A percentile compares a stretch with the other conserved stretches of the same genome.
Evolutionary conservation across 2,888 invertebrate species (phyloP).

Genomic region (Hymenopus coronatus): DNA sequence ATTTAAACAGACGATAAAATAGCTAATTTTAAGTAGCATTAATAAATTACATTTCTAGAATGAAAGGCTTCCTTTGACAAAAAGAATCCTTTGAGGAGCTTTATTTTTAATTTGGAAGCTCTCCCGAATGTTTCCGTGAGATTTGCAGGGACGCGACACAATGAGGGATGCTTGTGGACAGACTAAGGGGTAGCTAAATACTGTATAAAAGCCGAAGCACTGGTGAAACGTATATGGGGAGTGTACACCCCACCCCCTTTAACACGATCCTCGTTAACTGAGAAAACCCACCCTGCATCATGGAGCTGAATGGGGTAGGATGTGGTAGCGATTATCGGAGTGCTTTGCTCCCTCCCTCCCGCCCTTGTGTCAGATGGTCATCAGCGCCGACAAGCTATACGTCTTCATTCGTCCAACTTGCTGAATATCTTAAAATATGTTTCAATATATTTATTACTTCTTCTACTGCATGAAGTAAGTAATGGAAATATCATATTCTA

Average conservation of each 20-base stretch:
- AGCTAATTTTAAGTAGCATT: too few species aligned
- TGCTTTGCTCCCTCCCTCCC: not conserved
- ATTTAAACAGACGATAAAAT: too few species aligned
- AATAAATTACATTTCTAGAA: too few species aligned
- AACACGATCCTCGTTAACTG: constrained; percentile 17
- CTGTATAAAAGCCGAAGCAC: constrained; percentile 11
- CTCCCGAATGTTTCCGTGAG: not conserved
- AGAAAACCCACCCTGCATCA: constrained; percentile 3
- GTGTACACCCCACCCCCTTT: not conserved
- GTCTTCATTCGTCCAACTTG: not conserved
- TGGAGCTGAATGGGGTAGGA: not conserved
- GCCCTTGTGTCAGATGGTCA: not conserved
- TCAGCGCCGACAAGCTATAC: not conserved
- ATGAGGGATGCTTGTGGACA: not conserved
- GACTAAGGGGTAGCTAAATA: constrained; percentile 8
- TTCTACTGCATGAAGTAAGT: too few species aligned
- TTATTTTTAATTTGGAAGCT: not conserved
- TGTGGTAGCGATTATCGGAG: not conserved
- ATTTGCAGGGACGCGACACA: not conserved
- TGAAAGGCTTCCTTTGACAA: not conserved
- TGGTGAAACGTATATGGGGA: not conserved
- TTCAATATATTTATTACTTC: too few species aligned
- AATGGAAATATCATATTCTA: too few species aligned
- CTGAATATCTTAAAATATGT: not conserved
- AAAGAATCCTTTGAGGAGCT: not conserved